phyloP scores from a whole-genome alignment of 1,140 invertebrate genomes.

The Bombus terrestris region DNA sequence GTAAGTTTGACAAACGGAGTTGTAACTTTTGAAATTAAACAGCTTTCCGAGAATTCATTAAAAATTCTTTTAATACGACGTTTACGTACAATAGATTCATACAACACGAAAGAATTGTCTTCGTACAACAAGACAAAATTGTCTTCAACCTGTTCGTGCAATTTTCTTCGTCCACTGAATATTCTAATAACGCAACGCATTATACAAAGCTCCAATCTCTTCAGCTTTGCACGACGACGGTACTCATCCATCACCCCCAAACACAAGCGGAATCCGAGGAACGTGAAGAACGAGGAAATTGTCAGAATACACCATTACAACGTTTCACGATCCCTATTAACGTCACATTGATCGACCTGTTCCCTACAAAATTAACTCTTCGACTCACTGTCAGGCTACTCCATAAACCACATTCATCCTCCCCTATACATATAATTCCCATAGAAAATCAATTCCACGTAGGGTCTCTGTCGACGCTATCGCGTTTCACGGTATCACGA shows the following conservation, averaged over 20 bases:
- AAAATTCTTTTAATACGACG: background rate
- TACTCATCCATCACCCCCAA: background rate
- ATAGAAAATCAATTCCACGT: slow-evolving; percentile 9
- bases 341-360: background rate
- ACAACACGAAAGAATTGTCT: too few species aligned
- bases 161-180: too few species aligned
- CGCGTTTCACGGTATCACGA: background rate
- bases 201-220: too few species aligned
- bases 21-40: background rate
- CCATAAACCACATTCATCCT: background rate
- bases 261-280: background rate
- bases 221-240: background rate
- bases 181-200: too few species aligned
- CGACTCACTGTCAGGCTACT: background rate
- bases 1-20: background rate
- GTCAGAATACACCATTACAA: background rate
- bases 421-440: too few species aligned
- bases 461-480: background rate
- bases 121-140: too few species aligned
- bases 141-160: too few species aligned
- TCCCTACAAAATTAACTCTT: background rate
- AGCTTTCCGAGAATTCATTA: background rate
- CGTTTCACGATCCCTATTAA: background rate
- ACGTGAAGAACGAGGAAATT: background rate
- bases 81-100: too few species aligned